These are phyloP conservation scores for Sorex araneus DNA, from an alignment of 2,113 vertebrate genomes.

Conservation along the genomic window DNA sequence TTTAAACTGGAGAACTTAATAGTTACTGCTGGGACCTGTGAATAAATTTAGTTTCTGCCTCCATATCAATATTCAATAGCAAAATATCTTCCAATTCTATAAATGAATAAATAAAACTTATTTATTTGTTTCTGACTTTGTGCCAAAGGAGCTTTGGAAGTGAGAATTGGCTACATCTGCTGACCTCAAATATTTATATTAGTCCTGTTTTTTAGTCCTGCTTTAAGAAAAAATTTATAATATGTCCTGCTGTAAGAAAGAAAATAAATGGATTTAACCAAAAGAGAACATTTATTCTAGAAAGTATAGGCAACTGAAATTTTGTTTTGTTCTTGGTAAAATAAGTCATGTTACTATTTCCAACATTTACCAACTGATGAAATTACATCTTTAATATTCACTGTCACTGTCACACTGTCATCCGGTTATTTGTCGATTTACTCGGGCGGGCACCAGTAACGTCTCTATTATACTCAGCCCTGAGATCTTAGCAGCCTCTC, in stretches of 20 bases:
- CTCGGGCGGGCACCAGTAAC: no score
- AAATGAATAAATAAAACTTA: conserved; percentile 47
- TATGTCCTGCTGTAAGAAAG: background rate
- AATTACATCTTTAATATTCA: background rate
- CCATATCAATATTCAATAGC: background rate
- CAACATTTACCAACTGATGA: background rate
- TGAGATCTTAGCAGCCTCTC: no score
- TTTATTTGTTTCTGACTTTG: background rate
- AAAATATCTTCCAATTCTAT: conserved; percentile 36
- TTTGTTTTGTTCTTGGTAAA: background rate
- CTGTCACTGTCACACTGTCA: no score
- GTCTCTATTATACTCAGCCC: no score
- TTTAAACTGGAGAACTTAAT: background rate
- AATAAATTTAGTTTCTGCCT: conserved; percentile 1
- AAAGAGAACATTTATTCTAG: conserved; percentile 4
- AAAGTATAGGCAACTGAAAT: background rate
- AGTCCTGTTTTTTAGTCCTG: background rate
- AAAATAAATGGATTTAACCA: background rate
- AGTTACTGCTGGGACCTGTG: background rate
- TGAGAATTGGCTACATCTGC: background rate
- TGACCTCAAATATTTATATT: background rate
- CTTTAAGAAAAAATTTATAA: background rate
- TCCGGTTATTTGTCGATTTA: no score
- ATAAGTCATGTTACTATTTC: background rate
- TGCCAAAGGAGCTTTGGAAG: background rate